Conservation (phyloP, 2,888 invertebrate species). For the Drymonia ruficornis region DNA sequence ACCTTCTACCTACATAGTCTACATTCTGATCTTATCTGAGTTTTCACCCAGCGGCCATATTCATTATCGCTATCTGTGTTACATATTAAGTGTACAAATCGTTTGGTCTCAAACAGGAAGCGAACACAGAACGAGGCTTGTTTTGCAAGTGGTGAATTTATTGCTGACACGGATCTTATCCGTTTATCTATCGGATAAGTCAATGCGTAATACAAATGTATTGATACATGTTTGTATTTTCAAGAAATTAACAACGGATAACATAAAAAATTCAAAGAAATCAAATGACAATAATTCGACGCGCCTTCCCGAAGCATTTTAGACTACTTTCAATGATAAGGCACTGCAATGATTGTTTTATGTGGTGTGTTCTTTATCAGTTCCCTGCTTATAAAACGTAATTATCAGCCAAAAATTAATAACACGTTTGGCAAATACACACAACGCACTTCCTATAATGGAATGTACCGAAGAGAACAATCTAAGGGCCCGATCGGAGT, state of each 20-base stretch:
- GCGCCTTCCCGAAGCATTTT: no score
- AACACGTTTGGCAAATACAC: slow-evolving; percentile 36
- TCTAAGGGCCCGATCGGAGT: slow-evolving; percentile 36
- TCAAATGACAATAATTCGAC: no score
- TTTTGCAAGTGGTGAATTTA: slow-evolving; percentile 40
- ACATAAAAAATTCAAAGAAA: background rate
- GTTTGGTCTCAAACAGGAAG: slow-evolving; percentile 26
- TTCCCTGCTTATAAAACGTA: background rate
- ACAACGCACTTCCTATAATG: slow-evolving; percentile 30
- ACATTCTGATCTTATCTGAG: background rate
- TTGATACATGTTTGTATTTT: slow-evolving; percentile 15
- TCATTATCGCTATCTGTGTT: background rate
- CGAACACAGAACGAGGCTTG: slow-evolving; percentile 27
- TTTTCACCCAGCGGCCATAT: background rate
- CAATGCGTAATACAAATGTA: slow-evolving; percentile 27
- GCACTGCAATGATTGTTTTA: no score
- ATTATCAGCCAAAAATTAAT: slow-evolving; percentile 12
- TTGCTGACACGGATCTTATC: slow-evolving; percentile 32
- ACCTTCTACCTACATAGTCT: no score
- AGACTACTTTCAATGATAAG: no score
- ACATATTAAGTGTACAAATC: background rate
- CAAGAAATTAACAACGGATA: background rate
- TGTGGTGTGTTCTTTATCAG: no score
- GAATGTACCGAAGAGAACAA: slow-evolving; percentile 36
- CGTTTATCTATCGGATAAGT: slow-evolving; percentile 41